Percentiles rank a stretch among this genome's conserved stretches.
phyloP scores from a whole-genome alignment of 2,113 vertebrate species.

The Epinephelus cyanopodus region DNA sequence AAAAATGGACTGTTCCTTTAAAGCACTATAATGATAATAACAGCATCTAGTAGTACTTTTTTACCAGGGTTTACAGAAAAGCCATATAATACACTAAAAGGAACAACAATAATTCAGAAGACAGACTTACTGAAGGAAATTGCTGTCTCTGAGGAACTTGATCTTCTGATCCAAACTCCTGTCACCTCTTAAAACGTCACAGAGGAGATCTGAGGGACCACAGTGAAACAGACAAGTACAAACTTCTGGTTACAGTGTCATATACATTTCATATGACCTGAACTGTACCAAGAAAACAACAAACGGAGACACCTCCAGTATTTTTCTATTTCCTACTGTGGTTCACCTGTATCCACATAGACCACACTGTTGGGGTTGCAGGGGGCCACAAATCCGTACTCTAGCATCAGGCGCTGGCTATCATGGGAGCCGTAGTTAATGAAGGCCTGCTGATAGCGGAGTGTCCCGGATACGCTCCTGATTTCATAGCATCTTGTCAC shows the following conservation, averaged over 20 bases:
- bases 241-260: neutral
- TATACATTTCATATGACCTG: neutral
- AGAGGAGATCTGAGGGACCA: conserved; percentile 83
- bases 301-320: neutral
- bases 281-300: neutral
- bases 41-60: too few species aligned
- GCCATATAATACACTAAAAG: neutral
- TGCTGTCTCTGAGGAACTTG: conserved; percentile 87
- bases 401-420: conserved; percentile 91
- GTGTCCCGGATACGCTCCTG: conserved; percentile 75
- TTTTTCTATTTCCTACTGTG: neutral
- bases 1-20: too few species aligned
- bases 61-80: neutral
- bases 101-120: neutral
- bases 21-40: too few species aligned
- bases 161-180: conserved; percentile 88
- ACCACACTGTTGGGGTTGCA: conserved; percentile 92
- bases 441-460: conserved; percentile 87
- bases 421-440: conserved; percentile 96
- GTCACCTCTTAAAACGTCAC: conserved; percentile 80
- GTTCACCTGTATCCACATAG: conserved; percentile 87
- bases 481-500: conserved; percentile 89
- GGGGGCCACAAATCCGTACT: conserved; percentile 91
- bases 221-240: neutral
- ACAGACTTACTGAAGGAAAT: conserved; percentile 88